Percentiles rank a stretch among this genome's conserved stretches.
phyloP scores from a whole-genome alignment of 2,797 vertebrate species.

The Sebastes minor region DNA sequence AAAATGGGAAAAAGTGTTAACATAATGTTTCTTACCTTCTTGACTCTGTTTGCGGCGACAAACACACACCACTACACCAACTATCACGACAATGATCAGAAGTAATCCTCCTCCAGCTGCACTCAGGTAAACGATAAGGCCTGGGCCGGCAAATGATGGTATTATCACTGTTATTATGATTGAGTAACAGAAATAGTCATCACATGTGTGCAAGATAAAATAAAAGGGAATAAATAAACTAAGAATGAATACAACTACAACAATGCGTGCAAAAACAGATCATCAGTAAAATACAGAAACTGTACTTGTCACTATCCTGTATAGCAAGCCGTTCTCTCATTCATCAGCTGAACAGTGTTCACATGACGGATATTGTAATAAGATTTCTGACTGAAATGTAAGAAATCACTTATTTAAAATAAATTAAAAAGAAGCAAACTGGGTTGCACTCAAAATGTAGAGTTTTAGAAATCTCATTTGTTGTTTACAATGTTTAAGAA shows the following conservation, averaged over 20 bases:
- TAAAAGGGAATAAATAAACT: neutral
- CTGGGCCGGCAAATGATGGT: rapidly evolving
- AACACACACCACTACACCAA: neutral
- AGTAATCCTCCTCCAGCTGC: neutral
- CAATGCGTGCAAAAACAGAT: neutral
- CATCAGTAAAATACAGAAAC: too few relatives aligned
- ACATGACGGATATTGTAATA: neutral
- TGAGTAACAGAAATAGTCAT: neutral
- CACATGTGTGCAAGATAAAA: neutral
- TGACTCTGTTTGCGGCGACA: neutral
- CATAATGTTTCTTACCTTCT: neutral
- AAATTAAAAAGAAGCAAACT: neutral
- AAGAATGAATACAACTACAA: neutral
- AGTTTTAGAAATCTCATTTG: neutral
- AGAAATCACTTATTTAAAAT: neutral
- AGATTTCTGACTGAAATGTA: neutral
- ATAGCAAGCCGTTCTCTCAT: neutral
- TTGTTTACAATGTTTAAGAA: neutral
- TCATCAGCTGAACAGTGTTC: neutral
- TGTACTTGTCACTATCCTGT: neutral
- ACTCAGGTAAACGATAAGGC: rapidly evolving
- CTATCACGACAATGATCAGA: rapidly evolving
- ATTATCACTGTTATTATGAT: neutral
- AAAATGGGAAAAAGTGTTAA: neutral
- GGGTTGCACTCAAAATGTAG: rapidly evolving